Evolutionary conservation across 2,113 vertebrate genomes (phyloP), one percentile per base, ranked within the genome.

Genomic region (Protobothrops mucrosquamatus): DNA sequence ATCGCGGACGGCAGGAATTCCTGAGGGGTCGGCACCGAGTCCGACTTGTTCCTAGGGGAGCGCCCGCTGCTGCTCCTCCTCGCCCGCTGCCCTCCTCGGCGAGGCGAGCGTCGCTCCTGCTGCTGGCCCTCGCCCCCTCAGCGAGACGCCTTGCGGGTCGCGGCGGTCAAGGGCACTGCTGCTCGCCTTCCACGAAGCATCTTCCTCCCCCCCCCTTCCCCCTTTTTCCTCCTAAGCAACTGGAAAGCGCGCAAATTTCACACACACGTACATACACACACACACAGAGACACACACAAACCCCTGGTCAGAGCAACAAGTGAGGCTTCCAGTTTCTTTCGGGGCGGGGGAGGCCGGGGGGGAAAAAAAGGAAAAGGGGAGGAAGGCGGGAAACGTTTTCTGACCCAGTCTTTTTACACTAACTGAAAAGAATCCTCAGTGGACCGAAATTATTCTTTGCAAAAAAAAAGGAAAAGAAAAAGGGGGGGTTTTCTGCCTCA

Each of bases 1-100:
- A 98, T 98, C 89, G 56, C 89, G 94, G 93, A 88, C 81, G 64
- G 94, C 93, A 92, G 93, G 92, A 91, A 92, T 89, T 88, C 92
- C 89, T 0, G n/a, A 90, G 93, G 61, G 3, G 52, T 26, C 51
- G 91, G 85, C 56, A 3, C 92, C 1, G 55, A 15, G 61, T n/a
- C 87, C 92, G 87, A 29, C 61, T 39, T 46, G 51, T 34, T 29
- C 87, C 85, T 86, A 20, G 22, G 59, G 54, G 91, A 85, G 81
- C 74, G 87, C 15, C 29, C 11, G n/a, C 23, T 20, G 61, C 0
- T 26, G 85, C 56, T n/a, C 20, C 56, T n/a, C 20, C 57, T 81
- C 2, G 57, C 59, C 34, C 6, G 89, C 74, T 4, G 85, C 91
- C 23, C 52, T 34, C 52, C 14, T 52, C 54, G 29, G 20, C n/a